Conservation (phyloP, 2,888 invertebrate genomes). For the Acanthoscelides obtectus region DNA sequence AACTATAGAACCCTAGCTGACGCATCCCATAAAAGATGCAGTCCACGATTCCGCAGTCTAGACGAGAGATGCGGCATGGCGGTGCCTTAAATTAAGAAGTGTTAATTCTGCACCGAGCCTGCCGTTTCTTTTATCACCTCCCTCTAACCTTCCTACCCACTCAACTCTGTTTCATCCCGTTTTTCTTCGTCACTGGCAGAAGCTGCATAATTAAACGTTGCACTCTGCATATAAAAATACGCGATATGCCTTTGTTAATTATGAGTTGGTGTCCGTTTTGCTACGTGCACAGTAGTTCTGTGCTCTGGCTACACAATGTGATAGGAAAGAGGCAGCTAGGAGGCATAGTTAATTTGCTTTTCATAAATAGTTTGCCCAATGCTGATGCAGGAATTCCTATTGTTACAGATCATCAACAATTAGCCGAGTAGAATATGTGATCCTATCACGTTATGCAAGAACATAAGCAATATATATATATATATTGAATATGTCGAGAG, state of each 20-base stretch:
- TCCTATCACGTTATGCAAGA: too few species aligned
- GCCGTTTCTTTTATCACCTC: background rate
- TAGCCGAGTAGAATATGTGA: too few species aligned
- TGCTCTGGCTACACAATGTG: too few species aligned
- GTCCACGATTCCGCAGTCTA: background rate
- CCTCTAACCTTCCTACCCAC: background rate
- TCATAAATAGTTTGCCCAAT: too few species aligned
- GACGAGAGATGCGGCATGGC: background rate
- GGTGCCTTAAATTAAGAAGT: background rate
- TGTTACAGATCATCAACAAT: too few species aligned
- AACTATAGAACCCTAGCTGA: too few species aligned
- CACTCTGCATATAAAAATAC: conserved; percentile 27
- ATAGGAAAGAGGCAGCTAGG: too few species aligned
- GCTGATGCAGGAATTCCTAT: too few species aligned
- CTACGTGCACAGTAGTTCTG: background rate
- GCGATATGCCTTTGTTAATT: conserved; percentile 28
- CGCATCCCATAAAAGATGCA: background rate
- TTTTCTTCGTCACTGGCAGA: background rate
- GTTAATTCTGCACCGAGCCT: background rate
- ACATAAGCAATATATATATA: too few species aligned
- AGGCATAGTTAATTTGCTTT: too few species aligned
- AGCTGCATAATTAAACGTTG: conserved; percentile 25
- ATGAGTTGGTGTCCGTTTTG: conserved; percentile 4
- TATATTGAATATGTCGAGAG: too few species aligned
- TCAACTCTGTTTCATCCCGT: background rate